Evolutionary conservation across 1,140 invertebrate species (phyloP), one percentile per base, ranked within the genome.

Genomic region (Eciton burchellii): DNA sequence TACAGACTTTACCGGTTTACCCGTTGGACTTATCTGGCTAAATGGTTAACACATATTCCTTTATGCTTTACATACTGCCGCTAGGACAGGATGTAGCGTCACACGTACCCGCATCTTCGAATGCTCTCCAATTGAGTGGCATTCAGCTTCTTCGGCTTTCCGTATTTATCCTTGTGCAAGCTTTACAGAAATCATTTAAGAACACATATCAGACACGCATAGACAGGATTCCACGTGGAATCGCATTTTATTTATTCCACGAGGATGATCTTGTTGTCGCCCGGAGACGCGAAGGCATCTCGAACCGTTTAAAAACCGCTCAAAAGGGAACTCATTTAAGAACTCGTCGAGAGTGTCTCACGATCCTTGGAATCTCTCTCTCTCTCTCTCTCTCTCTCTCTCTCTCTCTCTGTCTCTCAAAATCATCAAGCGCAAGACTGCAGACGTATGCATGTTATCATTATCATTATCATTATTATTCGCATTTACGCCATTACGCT

Each of bases 121-220:
- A 98, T 97, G 92, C 95, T 96, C 95, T 97, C 97, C 96, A 98
- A 97, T 95, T 98, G 97, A 95, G 96, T 96, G 95, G 95, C 95
- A 96, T 96, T 97, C 95, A 98, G 95, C 95, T 96, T 97, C 96
- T 97, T 97, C 95, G 96, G 96, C 95, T 97, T 97, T 95, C 97
- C 97, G 94, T 96, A 96, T 94, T 96, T 97, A 96, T 97, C 97
- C 97, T 97, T 97, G 96, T 97, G 97, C 95, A 97, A 96, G 96
- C 97, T 97, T 97, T 95, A 95, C 94, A 95, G 94, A 95, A 96
- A 95, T 90, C 76, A 89, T 91, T 90, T n/a, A n/a, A n/a, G n/a
- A 93, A 68, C 91, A 63, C 87, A 89, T 83, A 82, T 74, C 52
- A 74, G 74, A 74, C n/a, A 85, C 14, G 65, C 41, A 57, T 11